A percentile compares a stretch with the other conserved stretches of the same genome.
phyloP scores from a whole-genome alignment of 2,113 vertebrate genomes.

The Sciurus niger region DNA sequence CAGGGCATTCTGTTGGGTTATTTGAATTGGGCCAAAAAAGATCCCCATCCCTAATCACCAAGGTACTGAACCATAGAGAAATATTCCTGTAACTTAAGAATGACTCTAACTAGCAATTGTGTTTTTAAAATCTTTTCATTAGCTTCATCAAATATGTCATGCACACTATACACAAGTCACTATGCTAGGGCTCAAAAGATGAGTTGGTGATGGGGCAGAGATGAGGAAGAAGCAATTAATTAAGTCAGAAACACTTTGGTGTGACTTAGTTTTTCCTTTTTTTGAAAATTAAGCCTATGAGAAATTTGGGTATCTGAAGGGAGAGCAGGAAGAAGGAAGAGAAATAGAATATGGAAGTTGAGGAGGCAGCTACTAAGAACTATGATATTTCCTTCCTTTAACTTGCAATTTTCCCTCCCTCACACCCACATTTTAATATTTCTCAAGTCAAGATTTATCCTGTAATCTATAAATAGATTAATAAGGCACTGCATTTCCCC shows the following conservation, averaged over 20 bases:
- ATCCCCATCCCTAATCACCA: neutral
- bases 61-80: neutral
- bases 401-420: slow-evolving; percentile 46
- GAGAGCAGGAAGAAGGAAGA: slow-evolving; percentile 20
- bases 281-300: slow-evolving; percentile 28
- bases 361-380: neutral
- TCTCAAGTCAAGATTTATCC: slow-evolving; percentile 60
- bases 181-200: neutral
- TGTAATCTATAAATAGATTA: slow-evolving; percentile 71
- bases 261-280: slow-evolving; percentile 21
- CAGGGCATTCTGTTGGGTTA: slow-evolving; percentile 10
- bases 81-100: slow-evolving; percentile 43
- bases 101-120: slow-evolving; percentile 1
- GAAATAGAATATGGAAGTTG: neutral
- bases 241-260: slow-evolving; percentile 12
- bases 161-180: neutral
- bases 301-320: neutral
- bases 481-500: slow-evolving; percentile 54
- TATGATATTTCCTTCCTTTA: slow-evolving; percentile 51
- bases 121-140: slow-evolving; percentile 36
- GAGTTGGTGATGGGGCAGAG: neutral
- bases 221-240: neutral
- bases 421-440: slow-evolving; percentile 64
- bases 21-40: slow-evolving; percentile 29
- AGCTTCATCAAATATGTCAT: slow-evolving; percentile 46